Evolutionary conservation across 2,113 vertebrate genomes (phyloP).

Genomic region (Chaetura pelagica): DNA sequence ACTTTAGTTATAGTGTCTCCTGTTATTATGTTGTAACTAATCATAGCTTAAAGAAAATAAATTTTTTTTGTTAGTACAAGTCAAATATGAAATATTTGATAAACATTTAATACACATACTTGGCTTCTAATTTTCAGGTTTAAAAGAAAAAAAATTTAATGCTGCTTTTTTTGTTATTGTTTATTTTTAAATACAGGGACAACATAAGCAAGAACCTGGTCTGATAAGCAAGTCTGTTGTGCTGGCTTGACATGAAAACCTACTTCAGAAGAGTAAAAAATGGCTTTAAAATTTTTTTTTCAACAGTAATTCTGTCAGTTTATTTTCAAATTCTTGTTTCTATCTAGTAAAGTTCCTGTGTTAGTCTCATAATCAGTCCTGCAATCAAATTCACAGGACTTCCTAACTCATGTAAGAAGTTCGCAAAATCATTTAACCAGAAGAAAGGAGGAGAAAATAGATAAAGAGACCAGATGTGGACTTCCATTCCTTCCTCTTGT

Average conservation of each 20-base stretch:
- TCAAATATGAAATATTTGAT: neutral
- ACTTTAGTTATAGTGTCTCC: conserved; percentile 95
- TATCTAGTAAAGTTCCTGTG: neutral
- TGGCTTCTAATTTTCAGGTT: neutral
- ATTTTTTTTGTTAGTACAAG: neutral
- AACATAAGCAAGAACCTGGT: neutral
- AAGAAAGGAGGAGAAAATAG: neutral
- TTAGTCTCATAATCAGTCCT: neutral
- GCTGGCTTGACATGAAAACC: neutral
- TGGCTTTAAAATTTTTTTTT: neutral
- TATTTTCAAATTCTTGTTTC: neutral
- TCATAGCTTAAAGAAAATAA: conserved; percentile 86
- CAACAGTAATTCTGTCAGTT: neutral
- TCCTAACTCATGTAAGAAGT: neutral
- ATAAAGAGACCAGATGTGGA: neutral
- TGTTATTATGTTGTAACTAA: conserved; percentile 96
- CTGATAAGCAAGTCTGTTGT: neutral
- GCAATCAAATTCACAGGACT: neutral
- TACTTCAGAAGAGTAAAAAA: neutral
- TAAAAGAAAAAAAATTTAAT: neutral
- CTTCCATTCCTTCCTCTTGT: neutral
- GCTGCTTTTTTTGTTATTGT: neutral
- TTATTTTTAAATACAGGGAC: neutral
- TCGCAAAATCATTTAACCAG: neutral
- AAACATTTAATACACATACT: neutral